Conservation (phyloP, 2,888 invertebrate species). For the Spatulosminthurus flaviceps region DNA sequence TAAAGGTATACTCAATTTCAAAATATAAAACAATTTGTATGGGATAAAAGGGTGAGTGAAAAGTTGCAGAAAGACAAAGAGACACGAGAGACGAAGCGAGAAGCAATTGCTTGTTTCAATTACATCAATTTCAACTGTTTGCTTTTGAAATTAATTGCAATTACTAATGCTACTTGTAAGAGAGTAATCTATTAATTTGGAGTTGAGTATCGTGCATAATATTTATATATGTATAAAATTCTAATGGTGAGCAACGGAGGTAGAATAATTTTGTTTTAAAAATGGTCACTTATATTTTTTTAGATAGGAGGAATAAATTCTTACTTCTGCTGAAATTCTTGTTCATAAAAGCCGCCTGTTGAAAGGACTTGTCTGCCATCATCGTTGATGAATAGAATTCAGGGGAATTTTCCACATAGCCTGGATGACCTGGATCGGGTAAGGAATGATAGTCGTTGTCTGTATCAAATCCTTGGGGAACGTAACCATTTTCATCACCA, state of each 20-base stretch:
- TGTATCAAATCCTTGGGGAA: constrained; percentile 69
- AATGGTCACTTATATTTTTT: too few species aligned
- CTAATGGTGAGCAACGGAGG: too few species aligned
- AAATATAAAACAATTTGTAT: background rate
- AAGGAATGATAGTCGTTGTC: constrained; percentile 72
- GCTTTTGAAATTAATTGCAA: background rate
- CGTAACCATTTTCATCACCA: constrained; percentile 65
- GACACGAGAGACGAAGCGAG: background rate
- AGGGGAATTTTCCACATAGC: constrained; percentile 75
- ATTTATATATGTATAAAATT: too few species aligned
- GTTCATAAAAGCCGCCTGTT: constrained; percentile 72
- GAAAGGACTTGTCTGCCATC: constrained; percentile 68
- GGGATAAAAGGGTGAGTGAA: background rate
- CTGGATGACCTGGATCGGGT: constrained; percentile 69
- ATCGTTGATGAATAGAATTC: constrained; percentile 77
- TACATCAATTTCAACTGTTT: background rate
- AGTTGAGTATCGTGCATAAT: too few species aligned
- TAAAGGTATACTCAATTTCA: too few species aligned
- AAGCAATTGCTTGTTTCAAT: background rate
- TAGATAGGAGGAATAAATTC: too few species aligned
- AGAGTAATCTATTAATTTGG: background rate
- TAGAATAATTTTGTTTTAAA: too few species aligned
- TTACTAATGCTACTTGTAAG: too few species aligned
- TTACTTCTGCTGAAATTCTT: constrained; percentile 79
- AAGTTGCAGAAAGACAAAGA: constrained; percentile 5